A percentile compares a stretch with the other conserved stretches of the same genome.
phyloP scores from a whole-genome alignment of 1,140 invertebrate species.

The Hypothenemus hampei region DNA sequence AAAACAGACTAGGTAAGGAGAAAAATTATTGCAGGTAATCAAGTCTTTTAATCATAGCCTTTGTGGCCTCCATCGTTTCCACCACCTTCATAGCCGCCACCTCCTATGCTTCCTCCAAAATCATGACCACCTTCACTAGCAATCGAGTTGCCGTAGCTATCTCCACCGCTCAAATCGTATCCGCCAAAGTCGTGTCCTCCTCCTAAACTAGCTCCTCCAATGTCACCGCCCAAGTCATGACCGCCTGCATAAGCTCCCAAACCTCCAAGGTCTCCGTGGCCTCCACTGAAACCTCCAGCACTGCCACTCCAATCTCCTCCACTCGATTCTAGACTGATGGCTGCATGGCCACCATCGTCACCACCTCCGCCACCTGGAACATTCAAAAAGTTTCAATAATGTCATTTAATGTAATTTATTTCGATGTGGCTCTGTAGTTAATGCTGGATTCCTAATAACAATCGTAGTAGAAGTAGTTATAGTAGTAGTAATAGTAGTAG shows the following conservation, averaged over 20 bases:
- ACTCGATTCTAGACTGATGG: slow-evolving; percentile 8
- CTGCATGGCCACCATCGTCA: slow-evolving; percentile 3
- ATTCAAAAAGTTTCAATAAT: no score
- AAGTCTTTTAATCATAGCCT: slow-evolving; percentile 34
- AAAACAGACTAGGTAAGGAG: slow-evolving; percentile 33
- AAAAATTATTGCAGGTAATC: slow-evolving; percentile 29
- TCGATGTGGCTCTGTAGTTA: no score
- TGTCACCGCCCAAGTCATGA: slow-evolving; percentile 9
- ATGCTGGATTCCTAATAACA: no score
- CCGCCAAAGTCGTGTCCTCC: slow-evolving; percentile 18
- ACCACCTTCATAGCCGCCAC: slow-evolving; percentile 29
- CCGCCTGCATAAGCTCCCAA: slow-evolving; percentile 22
- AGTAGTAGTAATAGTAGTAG: no score
- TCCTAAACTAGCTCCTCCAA: slow-evolving; percentile 20
- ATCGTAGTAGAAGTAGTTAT: no score
- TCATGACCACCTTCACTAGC: slow-evolving; percentile 29
- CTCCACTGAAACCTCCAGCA: not conserved
- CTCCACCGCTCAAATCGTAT: slow-evolving; percentile 23
- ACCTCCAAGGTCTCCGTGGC: slow-evolving; percentile 1
- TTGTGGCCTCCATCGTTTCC: slow-evolving; percentile 35
- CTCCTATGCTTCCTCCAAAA: slow-evolving; percentile 31
- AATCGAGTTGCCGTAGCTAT: slow-evolving; percentile 24
- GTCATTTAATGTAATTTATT: no score
- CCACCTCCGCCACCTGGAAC: slow-evolving; percentile 22
- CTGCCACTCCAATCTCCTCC: slow-evolving; percentile 25